phyloP scores from a whole-genome alignment of 2,113 vertebrate genomes.

The Lepisosteus osseus region DNA sequence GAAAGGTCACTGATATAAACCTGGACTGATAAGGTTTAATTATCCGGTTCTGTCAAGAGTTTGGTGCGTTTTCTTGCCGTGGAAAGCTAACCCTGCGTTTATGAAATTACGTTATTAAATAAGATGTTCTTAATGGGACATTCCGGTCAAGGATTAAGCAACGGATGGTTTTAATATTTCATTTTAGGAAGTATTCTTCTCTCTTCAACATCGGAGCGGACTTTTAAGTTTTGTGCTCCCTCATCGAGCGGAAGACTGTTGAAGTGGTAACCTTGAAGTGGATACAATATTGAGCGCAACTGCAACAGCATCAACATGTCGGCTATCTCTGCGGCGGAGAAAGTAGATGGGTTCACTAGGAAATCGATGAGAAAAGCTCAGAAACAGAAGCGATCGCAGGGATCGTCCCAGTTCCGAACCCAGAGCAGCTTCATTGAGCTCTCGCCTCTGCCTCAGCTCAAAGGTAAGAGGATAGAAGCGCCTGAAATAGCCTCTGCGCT shows the following conservation, averaged over 20 bases:
- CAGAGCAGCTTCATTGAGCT: slow-evolving; percentile 82
- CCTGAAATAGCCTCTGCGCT: slow-evolving; percentile 4
- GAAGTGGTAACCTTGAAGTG: no score
- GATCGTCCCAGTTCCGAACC: slow-evolving; percentile 91
- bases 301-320: slow-evolving; percentile 68
- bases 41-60: not conserved
- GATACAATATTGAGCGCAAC: no score
- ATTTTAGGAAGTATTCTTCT: no score
- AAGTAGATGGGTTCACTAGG: slow-evolving; percentile 97
- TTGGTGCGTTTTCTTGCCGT: no score
- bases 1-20: not conserved
- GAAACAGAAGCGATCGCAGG: slow-evolving; percentile 86
- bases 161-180: no score
- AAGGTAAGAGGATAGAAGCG: slow-evolving; percentile 66
- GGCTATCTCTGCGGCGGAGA: slow-evolving; percentile 92
- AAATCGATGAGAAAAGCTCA: slow-evolving; percentile 95
- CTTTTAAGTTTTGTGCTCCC: no score
- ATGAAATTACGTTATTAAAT: no score
- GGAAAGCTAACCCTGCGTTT: no score
- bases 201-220: no score
- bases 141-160: no score
- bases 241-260: no score
- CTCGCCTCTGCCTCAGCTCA: slow-evolving; percentile 86
- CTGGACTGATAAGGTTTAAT: not conserved
- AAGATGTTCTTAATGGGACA: no score